Percentiles rank a stretch among this genome's conserved stretches.
phyloP scores from a whole-genome alignment of 2,113 vertebrate genomes.

The Etheostoma cragini region DNA sequence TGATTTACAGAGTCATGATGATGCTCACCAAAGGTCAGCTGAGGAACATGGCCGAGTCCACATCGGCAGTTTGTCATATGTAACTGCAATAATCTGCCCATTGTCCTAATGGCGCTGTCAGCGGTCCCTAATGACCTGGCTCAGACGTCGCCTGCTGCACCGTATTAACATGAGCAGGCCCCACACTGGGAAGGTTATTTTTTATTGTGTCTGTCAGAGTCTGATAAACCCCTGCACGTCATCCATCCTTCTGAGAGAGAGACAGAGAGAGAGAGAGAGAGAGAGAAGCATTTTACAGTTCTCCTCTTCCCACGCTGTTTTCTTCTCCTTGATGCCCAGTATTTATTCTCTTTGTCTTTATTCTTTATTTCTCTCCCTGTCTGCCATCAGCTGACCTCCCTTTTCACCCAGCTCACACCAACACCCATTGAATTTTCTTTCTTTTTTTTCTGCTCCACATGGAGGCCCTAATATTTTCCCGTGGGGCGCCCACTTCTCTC shows the following conservation, averaged over 20 bases:
- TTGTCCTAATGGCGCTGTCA: conserved; percentile 84
- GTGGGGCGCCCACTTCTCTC: conserved; percentile 75
- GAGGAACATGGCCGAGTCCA: conserved; percentile 65
- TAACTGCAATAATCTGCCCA: conserved; percentile 80
- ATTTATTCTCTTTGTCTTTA: conserved; percentile 69
- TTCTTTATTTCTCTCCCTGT: conserved; percentile 55
- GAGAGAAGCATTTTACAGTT: conserved; percentile 42
- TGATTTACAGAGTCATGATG: conserved; percentile 49
- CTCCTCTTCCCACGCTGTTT: conserved; percentile 58
- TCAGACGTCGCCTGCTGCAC: conserved; percentile 81
- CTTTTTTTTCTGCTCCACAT: conserved; percentile 43
- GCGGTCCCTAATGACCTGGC: conserved; percentile 81
- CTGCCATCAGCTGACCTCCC: conserved; percentile 51
- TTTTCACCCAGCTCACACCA: conserved; percentile 50
- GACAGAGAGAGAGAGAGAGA: background rate
- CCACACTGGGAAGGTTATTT: conserved; percentile 83
- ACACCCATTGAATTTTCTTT: conserved; percentile 56
- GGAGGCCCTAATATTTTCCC: conserved; percentile 80
- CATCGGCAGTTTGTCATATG: conserved; percentile 75
- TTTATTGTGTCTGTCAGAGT: conserved; percentile 85
- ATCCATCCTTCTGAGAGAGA: conserved; percentile 75
- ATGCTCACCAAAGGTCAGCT: conserved; percentile 74
- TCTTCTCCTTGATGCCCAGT: conserved; percentile 44
- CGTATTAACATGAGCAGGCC: conserved; percentile 81
- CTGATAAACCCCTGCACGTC: conserved; percentile 81